Evolutionary conservation across 2,113 vertebrate genomes (phyloP).

Genomic region (Periophthalmodon schlosseri): DNA sequence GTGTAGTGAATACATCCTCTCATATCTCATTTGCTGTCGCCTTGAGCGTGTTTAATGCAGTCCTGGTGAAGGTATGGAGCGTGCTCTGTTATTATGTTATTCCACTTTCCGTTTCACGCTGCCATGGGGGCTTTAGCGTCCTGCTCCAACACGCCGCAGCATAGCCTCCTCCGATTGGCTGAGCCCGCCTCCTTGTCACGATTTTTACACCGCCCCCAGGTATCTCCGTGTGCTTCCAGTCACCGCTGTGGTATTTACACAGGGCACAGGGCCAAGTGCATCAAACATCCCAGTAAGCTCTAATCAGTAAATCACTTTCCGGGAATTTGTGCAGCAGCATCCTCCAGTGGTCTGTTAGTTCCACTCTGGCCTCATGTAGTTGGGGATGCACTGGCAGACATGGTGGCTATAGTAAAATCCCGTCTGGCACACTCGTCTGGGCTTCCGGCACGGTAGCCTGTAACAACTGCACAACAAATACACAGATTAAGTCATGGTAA

Average conservation of each 20-base stretch:
- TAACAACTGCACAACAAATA: constrained; percentile 59
- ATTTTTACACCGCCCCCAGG: neutral
- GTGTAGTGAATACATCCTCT: neutral
- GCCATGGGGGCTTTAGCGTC: constrained; percentile 22
- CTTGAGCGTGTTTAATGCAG: constrained; percentile 20
- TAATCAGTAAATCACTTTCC: neutral
- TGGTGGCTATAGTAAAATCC: constrained; percentile 71
- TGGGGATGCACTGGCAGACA: constrained; percentile 76
- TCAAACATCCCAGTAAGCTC: constrained; percentile 5
- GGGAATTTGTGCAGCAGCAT: neutral
- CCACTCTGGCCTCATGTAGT: constrained; percentile 70
- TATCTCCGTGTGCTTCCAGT: constrained; percentile 21
- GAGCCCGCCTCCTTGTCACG: neutral
- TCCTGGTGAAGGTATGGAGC: neutral
- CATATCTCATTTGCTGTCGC: constrained; percentile 13
- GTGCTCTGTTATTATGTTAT: constrained; percentile 55
- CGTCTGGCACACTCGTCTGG: constrained; percentile 44
- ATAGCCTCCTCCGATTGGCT: constrained; percentile 20
- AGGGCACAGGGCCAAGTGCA: constrained; percentile 8
- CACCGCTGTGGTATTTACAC: constrained; percentile 1
- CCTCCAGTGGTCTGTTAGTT: constrained; percentile 38
- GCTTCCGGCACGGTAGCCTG: constrained; percentile 71
- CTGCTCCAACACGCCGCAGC: constrained; percentile 43
- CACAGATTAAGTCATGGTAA: neutral
- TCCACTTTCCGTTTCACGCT: constrained; percentile 57